phyloP scores from a whole-genome alignment of 1,140 invertebrate species.

The Acarapis woodi region DNA sequence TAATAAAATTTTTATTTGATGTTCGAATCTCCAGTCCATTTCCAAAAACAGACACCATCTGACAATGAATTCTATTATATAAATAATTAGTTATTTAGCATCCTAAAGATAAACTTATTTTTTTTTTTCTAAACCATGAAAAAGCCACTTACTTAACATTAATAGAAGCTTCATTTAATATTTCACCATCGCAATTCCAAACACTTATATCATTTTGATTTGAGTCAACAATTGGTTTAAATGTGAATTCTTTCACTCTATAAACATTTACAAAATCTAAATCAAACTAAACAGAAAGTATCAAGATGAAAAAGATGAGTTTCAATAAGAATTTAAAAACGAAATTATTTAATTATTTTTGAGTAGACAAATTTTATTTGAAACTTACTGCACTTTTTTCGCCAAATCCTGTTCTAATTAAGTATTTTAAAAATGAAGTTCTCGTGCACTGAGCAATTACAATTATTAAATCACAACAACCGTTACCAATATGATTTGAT shows the following conservation, averaged over 20 bases:
- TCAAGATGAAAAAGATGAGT: slow-evolving; percentile 1
- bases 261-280: slow-evolving; percentile 45
- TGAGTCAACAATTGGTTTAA: slow-evolving; percentile 8
- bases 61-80: neutral
- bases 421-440: slow-evolving; percentile 36
- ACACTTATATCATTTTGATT: slow-evolving; percentile 16
- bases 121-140: neutral
- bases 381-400: slow-evolving; percentile 26
- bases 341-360: neutral
- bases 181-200: slow-evolving; percentile 65
- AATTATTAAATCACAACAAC: slow-evolving; percentile 42
- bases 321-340: neutral
- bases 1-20: too few species aligned
- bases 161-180: slow-evolving; percentile 32
- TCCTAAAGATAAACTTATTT: neutral
- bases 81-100: too few species aligned
- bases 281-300: slow-evolving; percentile 25
- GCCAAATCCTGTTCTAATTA: slow-evolving; percentile 20
- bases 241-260: slow-evolving; percentile 23
- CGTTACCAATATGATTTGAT: slow-evolving; percentile 47
- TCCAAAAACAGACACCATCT: neutral
- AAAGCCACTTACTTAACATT: slow-evolving; percentile 28
- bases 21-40: neutral
- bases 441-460: slow-evolving; percentile 40
- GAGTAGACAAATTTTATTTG: slow-evolving; percentile 5